Evolutionary conservation across 2,888 invertebrate species (phyloP).

Genomic region (Lasius fuliginosus): DNA sequence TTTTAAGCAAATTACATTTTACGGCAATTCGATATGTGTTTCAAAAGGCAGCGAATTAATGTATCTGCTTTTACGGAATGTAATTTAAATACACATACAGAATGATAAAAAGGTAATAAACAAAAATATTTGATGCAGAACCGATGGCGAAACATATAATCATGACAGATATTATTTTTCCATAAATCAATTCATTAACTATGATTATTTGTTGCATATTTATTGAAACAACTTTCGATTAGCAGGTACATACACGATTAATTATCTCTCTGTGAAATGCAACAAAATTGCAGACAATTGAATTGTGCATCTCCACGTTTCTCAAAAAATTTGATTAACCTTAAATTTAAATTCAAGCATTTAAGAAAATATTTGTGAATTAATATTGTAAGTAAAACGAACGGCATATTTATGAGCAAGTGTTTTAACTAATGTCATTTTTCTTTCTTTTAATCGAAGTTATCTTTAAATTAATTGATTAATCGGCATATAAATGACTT

Average conservation of each 20-base stretch:
- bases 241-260: constrained; percentile 4
- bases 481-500: not conserved
- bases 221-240: constrained; percentile 44
- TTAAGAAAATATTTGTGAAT: not conserved
- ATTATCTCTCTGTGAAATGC: constrained; percentile 12
- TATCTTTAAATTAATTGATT: not conserved
- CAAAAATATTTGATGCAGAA: constrained; percentile 19
- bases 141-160: constrained; percentile 14
- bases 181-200: constrained; percentile 37
- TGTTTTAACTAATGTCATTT: not conserved
- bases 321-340: constrained; percentile 23
- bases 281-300: constrained; percentile 21
- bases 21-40: constrained; percentile 42
- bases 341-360: constrained; percentile 18
- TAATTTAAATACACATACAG: constrained; percentile 25
- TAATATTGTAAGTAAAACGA: not conserved
- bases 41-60: constrained; percentile 43
- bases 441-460: not conserved
- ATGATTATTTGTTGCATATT: constrained; percentile 15
- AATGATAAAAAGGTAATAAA: constrained; percentile 33
- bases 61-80: not conserved
- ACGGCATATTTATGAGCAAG: not conserved
- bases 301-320: not conserved
- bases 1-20: constrained; percentile 54
- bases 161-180: constrained; percentile 22